Evolutionary conservation across 2,113 vertebrate species (phyloP).

Genomic region (Mobula birostris): DNA sequence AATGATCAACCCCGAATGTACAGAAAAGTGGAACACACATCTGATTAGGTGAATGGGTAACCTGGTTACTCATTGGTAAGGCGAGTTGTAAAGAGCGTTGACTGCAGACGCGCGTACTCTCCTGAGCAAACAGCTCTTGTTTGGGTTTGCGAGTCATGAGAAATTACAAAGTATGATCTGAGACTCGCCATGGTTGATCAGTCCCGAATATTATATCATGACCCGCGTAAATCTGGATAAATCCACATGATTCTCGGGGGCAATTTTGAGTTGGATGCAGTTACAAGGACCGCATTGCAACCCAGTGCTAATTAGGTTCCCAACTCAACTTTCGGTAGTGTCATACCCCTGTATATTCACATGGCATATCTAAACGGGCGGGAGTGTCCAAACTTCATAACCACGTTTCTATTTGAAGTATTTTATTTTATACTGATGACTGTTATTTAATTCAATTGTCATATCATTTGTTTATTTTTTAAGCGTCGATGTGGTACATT

Average conservation of each 20-base stretch:
- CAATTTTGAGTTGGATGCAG: neutral
- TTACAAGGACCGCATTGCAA: neutral
- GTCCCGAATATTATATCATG: neutral
- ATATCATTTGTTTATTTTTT: neutral
- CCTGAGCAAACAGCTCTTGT: slow-evolving; percentile 59
- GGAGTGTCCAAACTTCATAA: no score
- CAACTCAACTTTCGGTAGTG: neutral
- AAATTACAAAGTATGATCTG: neutral
- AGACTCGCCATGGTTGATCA: neutral
- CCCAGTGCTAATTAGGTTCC: neutral
- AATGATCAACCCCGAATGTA: slow-evolving; percentile 98
- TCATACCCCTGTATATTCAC: neutral
- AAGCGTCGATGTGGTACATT: neutral
- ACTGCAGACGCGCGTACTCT: slow-evolving; percentile 45
- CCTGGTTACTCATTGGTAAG: slow-evolving; percentile 86
- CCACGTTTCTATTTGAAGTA: neutral
- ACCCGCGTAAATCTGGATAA: neutral
- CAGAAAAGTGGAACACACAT: slow-evolving; percentile 56
- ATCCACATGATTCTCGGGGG: neutral
- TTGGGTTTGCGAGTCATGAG: slow-evolving; percentile 39
- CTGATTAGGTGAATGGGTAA: slow-evolving; percentile 77
- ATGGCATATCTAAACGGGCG: neutral
- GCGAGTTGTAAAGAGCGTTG: slow-evolving; percentile 69
- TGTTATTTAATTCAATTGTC: neutral
- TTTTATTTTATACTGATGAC: neutral